Evolutionary conservation across 2,888 invertebrate genomes (phyloP).

Genomic region (Scaptomyza tumidula): DNA sequence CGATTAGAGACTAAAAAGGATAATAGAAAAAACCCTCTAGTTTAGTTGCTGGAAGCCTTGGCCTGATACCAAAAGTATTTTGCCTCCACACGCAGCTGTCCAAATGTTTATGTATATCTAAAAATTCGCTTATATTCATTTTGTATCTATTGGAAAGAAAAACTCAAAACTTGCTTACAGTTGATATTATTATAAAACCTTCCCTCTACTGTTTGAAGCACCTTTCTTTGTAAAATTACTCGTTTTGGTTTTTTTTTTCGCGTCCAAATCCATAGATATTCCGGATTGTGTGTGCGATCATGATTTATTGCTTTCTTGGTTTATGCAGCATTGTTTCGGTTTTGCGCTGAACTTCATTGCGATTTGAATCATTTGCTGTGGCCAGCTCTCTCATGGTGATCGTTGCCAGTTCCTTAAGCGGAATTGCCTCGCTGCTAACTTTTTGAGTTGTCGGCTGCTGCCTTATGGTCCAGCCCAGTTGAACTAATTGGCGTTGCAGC

Average conservation of each 20-base stretch:
- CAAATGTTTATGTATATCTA: neutral
- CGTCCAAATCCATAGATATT: too few species aligned
- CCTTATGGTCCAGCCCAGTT: slow-evolving; percentile 47
- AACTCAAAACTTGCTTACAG: too few species aligned
- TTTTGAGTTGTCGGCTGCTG: slow-evolving; percentile 6
- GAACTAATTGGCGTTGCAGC: slow-evolving; percentile 29
- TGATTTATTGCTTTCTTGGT: neutral
- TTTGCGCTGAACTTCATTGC: neutral
- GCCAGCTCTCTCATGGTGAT: slow-evolving; percentile 5
- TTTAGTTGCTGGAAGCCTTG: neutral
- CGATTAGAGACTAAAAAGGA: neutral
- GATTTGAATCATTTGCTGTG: neutral
- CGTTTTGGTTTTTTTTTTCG: too few species aligned
- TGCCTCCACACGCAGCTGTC: neutral
- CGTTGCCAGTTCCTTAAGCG: slow-evolving; percentile 31
- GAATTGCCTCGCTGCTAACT: slow-evolving; percentile 28
- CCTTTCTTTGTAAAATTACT: too few species aligned
- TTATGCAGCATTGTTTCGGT: neutral
- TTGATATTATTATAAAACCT: neutral
- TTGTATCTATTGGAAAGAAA: neutral
- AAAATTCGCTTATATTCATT: neutral
- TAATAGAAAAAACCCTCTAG: neutral
- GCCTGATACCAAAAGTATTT: neutral
- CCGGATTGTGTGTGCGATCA: too few species aligned
- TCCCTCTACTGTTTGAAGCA: neutral